These are phyloP conservation scores for Podilymbus podiceps DNA, from an alignment of 2,113 vertebrate genomes.

Conservation along the genomic window DNA sequence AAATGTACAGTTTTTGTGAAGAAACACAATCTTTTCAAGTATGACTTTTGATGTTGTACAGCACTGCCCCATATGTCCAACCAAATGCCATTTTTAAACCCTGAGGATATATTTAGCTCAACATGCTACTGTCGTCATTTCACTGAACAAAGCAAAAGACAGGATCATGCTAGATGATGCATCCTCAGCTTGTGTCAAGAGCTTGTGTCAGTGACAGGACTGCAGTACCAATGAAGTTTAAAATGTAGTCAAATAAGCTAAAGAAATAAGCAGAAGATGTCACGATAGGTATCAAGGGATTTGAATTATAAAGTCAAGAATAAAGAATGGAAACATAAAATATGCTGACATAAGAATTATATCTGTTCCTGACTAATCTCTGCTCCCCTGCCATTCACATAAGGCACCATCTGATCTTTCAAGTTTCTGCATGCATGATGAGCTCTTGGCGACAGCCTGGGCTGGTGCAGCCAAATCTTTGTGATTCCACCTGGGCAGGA, in stretches of 20 bases:
- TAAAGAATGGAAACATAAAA: slow-evolving; percentile 31
- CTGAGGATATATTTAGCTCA: slow-evolving; percentile 48
- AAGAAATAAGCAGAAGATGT: not conserved
- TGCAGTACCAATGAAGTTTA: not conserved
- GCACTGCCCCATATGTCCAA: slow-evolving; percentile 49
- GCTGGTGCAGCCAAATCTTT: slow-evolving; percentile 41
- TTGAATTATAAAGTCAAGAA: not conserved
- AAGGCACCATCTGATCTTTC: slow-evolving; percentile 53
- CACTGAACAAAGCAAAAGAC: slow-evolving; percentile 26
- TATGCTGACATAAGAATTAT: not conserved
- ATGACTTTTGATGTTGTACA: not conserved
- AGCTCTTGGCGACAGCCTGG: slow-evolving; percentile 32
- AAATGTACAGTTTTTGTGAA: not conserved
- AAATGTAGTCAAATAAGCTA: not conserved
- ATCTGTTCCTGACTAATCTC: slow-evolving; percentile 12
- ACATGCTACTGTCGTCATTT: slow-evolving; percentile 40
- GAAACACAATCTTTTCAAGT: not conserved
- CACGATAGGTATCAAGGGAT: not conserved
- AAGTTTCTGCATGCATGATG: slow-evolving; percentile 32
- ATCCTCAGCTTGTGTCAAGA: not conserved
- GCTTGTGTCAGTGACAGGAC: not conserved
- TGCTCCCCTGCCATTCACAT: slow-evolving; percentile 14
- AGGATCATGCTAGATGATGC: slow-evolving; percentile 40
- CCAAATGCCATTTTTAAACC: slow-evolving; percentile 63
- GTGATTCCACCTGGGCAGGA: slow-evolving; percentile 50